Conservation (phyloP, 2,888 invertebrate species). For the Cataglyphis cursor region DNA sequence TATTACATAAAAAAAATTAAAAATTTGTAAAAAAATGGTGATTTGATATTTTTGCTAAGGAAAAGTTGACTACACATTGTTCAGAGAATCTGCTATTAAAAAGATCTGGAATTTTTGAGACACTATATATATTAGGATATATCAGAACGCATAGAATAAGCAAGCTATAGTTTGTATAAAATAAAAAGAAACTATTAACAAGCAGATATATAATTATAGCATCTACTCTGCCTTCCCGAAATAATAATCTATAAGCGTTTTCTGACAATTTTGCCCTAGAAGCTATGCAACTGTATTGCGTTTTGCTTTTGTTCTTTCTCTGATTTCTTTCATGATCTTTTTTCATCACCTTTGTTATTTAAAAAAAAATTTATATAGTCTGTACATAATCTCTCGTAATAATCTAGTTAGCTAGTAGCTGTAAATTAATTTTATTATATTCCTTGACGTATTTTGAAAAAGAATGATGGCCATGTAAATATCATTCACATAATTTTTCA, state of each 20-base stretch:
- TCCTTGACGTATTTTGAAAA: not conserved
- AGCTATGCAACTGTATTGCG: slow-evolving; percentile 58
- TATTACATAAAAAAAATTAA: not conserved
- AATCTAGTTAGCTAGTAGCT: slow-evolving; percentile 6
- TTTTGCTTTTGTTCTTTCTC: not conserved
- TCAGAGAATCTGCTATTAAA: not conserved
- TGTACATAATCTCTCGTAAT: not conserved
- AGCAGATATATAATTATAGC: slow-evolving; percentile 66
- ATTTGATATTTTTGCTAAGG: not conserved
- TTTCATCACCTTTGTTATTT: not conserved
- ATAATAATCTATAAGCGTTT: slow-evolving; percentile 54
- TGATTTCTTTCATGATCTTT: not conserved
- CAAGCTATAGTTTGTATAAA: slow-evolving; percentile 75
- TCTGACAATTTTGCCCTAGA: slow-evolving; percentile 70
- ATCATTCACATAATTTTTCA: not conserved
- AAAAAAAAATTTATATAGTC: not conserved
- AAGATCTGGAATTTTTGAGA: not conserved
- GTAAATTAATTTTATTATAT: slow-evolving; percentile 7
- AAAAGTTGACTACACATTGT: not conserved
- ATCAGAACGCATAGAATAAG: slow-evolving; percentile 58
- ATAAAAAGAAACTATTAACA: slow-evolving; percentile 66
- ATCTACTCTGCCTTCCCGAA: slow-evolving; percentile 74
- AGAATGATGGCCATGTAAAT: slow-evolving; percentile 9
- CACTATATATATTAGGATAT: slow-evolving; percentile 39
- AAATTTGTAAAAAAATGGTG: not conserved